phyloP scores from a whole-genome alignment of 1,140 invertebrate genomes.

The Papilio machaon region DNA sequence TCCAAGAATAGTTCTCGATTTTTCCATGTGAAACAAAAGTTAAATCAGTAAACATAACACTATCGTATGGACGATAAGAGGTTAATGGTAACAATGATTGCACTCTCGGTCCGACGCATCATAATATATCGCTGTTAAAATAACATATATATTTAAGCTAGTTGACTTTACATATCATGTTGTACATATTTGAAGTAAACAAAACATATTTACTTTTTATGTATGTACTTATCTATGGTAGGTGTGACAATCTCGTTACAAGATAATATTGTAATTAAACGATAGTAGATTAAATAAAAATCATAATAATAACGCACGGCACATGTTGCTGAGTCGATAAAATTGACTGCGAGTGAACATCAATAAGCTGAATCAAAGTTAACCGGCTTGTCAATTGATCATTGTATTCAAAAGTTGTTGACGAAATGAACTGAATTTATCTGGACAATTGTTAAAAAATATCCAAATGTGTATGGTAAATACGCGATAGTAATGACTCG shows the following conservation, averaged over 20 bases:
- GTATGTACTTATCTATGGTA: neutral
- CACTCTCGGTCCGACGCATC: neutral
- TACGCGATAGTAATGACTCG: slow-evolving; percentile 11
- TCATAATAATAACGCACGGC: neutral
- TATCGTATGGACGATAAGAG: slow-evolving; percentile 16
- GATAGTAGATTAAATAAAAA: neutral
- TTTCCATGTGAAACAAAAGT: slow-evolving; percentile 6
- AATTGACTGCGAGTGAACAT: neutral
- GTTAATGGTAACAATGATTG: slow-evolving; percentile 19
- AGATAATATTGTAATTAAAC: slow-evolving; percentile 13
- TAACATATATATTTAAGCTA: neutral
- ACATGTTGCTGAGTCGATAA: slow-evolving; percentile 1
- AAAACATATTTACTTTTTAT: neutral
- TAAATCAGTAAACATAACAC: neutral
- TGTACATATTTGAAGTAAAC: neutral
- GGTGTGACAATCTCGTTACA: slow-evolving; percentile 21
- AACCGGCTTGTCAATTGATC: slow-evolving; percentile 9
- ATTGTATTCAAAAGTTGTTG: slow-evolving; percentile 8
- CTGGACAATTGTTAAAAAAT: neutral
- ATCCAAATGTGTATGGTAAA: neutral
- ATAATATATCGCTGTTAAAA: slow-evolving; percentile 12
- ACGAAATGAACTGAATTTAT: slow-evolving; percentile 8
- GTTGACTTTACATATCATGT: slow-evolving; percentile 14
- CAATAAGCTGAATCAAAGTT: slow-evolving; percentile 13
- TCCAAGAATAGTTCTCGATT: neutral